Evolutionary conservation across 2,888 invertebrate genomes (phyloP), one percentile per base, ranked within the genome.

Genomic region (Monoplex corrugatus): DNA sequence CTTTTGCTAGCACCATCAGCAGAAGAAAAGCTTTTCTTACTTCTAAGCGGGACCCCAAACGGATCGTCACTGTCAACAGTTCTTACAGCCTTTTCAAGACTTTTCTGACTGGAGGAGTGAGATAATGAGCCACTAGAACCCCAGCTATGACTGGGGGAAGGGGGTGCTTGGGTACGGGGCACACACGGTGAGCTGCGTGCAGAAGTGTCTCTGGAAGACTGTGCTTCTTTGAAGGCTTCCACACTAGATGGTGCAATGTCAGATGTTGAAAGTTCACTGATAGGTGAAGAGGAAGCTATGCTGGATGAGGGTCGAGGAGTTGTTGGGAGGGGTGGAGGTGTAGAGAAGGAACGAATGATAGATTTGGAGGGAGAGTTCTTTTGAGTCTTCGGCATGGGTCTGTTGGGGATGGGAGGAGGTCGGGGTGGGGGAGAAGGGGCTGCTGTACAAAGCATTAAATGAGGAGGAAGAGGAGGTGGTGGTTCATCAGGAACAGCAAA

Each of bases 401-500:
- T 57, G 84, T 57, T 84, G 57, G 84, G 84, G 38, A 84, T 89
- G 44, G 92, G 93, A 16, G 93, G 93, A n/a, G 92, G 91, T 40
- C 92, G 91, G 19, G 93, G 92, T 8, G 92, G 90, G 72, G 89
- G 85, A 50, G 86, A 78, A 35, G 89, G 84, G 44, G 90, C 80
- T 32, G 87, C 32, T 32, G 85, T 23, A 32, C 83, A 23, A 40
- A 87, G n/a, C 40, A 35, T 85, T 72, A 90, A 57, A 43, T 89
- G 86, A n/a, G 85, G 19, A 45, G 92, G 94, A 23, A 93, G 91
- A 32, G 93, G 93, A 28, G 93, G 93, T 40, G 94, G 94, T 43
- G 94, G 93, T 43, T 93, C 94, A 68, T 92, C 92, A 40, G 93
- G 91, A 38, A 88, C 40, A 23, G 43, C 88, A 88, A 88, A 88